Evolutionary conservation across 2,797 vertebrate genomes (phyloP), one percentile per base, ranked within the genome.

Genomic region (Austrolebias charrua): DNA sequence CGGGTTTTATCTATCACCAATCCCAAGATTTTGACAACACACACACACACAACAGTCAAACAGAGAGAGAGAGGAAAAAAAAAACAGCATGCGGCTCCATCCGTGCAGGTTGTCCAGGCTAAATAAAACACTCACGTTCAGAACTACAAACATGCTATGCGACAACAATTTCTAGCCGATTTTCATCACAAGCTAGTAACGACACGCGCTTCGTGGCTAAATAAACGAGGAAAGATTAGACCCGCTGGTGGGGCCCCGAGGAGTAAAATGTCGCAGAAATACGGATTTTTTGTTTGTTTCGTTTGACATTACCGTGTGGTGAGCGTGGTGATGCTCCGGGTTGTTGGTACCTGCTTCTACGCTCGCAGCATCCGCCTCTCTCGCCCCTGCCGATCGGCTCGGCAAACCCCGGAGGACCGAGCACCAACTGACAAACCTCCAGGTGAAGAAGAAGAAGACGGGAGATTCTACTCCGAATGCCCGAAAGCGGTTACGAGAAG

Each of bases 291-390:
- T n/a, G n/a, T n/a, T n/a, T n/a, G n/a, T n/a, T 1, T 43, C 29
- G 62, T 71, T 19, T 50, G 62, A 82, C 88, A 77, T 91, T 94
- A 93, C 92, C 92, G 88, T 91, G 88, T 91, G 85, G 67, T 42
- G 79, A 84, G 86, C 86, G 85, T 76, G 78, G 77, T 69, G 86
- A 80, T 86, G 85, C 75, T 89, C 86, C 84, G 72, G 81, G 83
- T 80, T 86, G 83, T 80, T 86, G 91, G 84, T 92, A 90, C 89
- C 91, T 19, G 74, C 69, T 68, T 81, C 81, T 87, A 84, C 72
- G 78, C 84, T 80, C 89, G 86, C 89, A 90, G 90, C 91, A 93
- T 91, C 92, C 88, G 89, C 89, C 88, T 82, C 85, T 86, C 90
- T 84, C 91, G 84, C 87, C 84, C 78, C 81, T 84, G 83, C 86